Conservation (phyloP, 1,140 invertebrate species). For the Neodiprion lecontei region DNA sequence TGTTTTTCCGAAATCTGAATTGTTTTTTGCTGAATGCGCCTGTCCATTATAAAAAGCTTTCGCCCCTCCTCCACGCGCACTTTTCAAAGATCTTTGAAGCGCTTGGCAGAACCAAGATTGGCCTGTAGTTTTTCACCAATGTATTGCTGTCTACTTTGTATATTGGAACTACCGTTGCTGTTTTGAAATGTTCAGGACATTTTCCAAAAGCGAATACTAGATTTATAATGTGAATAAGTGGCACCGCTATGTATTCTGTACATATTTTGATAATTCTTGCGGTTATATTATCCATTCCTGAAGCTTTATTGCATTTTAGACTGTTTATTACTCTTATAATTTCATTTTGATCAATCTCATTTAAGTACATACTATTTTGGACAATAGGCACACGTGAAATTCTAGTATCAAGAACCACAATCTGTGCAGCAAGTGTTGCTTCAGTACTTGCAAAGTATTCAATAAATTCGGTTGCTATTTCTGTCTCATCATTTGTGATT, state of each 20-base stretch:
- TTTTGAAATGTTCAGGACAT: neutral
- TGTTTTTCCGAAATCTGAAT: constrained; percentile 21
- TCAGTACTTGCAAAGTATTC: neutral
- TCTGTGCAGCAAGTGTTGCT: neutral
- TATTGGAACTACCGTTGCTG: constrained; percentile 25
- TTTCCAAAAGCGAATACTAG: neutral
- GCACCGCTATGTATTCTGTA: neutral
- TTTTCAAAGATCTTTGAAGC: constrained; percentile 28
- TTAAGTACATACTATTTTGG: neutral
- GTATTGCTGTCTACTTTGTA: constrained; percentile 32
- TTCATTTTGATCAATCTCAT: neutral
- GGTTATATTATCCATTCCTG: neutral
- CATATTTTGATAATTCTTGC: neutral
- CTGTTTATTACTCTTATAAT: neutral
- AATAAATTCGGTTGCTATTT: neutral
- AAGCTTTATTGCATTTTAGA: neutral
- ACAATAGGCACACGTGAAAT: neutral
- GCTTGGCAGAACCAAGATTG: constrained; percentile 29
- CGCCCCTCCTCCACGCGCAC: constrained; percentile 8
- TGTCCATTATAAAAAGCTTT: constrained; percentile 12
- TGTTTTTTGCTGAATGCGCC: constrained; percentile 5
- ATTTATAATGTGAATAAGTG: neutral
- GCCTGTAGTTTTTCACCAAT: constrained; percentile 34
- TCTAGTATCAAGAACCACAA: neutral
- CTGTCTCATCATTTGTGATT: neutral